Conservation (phyloP, 2,113 vertebrate genomes). For the Genyomyrus donnyi region DNA sequence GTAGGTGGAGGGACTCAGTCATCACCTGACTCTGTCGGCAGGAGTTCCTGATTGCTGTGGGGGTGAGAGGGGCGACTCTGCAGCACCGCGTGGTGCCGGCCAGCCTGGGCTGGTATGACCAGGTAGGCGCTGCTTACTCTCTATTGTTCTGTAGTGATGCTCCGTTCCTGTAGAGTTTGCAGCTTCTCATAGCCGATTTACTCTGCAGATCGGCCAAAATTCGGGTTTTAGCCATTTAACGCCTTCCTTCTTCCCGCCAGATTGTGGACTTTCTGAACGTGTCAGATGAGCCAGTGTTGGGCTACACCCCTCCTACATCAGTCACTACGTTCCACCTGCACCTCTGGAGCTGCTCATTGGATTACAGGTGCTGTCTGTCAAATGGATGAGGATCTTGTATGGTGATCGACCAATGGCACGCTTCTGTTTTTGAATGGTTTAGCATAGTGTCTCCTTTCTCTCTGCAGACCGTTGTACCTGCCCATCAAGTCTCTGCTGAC, state of each 20-base stretch:
- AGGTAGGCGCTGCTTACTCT: constrained; percentile 57
- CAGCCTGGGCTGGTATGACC: constrained; percentile 87
- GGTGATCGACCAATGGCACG: not conserved
- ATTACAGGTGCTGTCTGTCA: constrained; percentile 73
- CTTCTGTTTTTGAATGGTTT: not conserved
- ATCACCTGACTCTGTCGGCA: constrained; percentile 39
- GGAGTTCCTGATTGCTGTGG: constrained; percentile 89
- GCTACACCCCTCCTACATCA: constrained; percentile 84
- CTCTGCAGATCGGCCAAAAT: not conserved
- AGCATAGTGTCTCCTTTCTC: constrained; percentile 6
- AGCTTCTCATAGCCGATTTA: not conserved
- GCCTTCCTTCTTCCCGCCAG: constrained; percentile 55
- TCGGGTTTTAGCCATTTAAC: not conserved
- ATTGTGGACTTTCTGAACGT: constrained; percentile 93
- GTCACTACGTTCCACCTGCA: constrained; percentile 89
- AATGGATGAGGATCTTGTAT: not conserved
- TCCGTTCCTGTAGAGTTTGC: not conserved
- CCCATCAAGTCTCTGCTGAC: constrained; percentile 81
- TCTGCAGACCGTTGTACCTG: constrained; percentile 79
- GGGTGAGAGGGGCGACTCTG: constrained; percentile 83
- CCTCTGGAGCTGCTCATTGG: constrained; percentile 92
- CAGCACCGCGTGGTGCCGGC: constrained; percentile 80
- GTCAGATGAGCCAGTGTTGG: constrained; percentile 90
- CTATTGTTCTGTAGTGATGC: not conserved
- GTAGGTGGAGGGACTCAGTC: not conserved